phyloP scores from a whole-genome alignment of 2,888 invertebrate species.

The Dicyrtomina minuta region DNA sequence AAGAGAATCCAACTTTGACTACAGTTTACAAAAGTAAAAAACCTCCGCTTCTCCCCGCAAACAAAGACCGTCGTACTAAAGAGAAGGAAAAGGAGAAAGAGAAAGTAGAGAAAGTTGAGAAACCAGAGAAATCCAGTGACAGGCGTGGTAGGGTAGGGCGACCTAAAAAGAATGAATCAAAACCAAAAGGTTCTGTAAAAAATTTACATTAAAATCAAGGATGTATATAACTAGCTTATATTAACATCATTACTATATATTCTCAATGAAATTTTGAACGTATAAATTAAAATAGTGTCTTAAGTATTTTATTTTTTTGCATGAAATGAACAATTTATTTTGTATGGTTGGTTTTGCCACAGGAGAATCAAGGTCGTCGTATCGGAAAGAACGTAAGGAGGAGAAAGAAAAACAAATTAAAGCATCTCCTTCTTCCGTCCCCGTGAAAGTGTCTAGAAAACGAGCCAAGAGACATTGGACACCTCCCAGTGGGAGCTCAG shows the following conservation, averaged over 20 bases:
- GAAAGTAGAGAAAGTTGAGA: too few relatives aligned
- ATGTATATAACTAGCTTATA: too few relatives aligned
- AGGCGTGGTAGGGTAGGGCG: constrained; percentile 47
- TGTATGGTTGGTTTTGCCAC: not conserved
- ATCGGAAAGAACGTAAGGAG: constrained; percentile 20
- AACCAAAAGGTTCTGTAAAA: not conserved
- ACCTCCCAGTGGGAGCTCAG: constrained; percentile 14
- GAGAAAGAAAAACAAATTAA: constrained; percentile 21
- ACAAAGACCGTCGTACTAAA: constrained; percentile 46
- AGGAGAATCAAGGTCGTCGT: constrained; percentile 33
- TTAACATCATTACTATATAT: too few relatives aligned
- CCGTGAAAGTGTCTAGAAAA: constrained; percentile 13
- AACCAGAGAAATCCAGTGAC: constrained; percentile 54
- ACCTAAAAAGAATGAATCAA: constrained; percentile 40
- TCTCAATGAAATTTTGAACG: not conserved
- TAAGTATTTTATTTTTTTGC: not conserved
- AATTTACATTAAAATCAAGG: too few relatives aligned
- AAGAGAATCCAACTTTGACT: constrained; percentile 74
- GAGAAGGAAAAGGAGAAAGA: too few relatives aligned
- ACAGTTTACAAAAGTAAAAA: constrained; percentile 57
- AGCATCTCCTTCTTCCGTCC: constrained; percentile 52
- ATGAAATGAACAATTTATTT: not conserved
- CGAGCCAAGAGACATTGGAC: constrained; percentile 11
- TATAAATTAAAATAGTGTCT: too few relatives aligned
- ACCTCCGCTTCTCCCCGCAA: constrained; percentile 41